Evolutionary conservation across 1,140 invertebrate species (phyloP), one percentile per base, ranked within the genome.

Genomic region (Bombyx mori): DNA sequence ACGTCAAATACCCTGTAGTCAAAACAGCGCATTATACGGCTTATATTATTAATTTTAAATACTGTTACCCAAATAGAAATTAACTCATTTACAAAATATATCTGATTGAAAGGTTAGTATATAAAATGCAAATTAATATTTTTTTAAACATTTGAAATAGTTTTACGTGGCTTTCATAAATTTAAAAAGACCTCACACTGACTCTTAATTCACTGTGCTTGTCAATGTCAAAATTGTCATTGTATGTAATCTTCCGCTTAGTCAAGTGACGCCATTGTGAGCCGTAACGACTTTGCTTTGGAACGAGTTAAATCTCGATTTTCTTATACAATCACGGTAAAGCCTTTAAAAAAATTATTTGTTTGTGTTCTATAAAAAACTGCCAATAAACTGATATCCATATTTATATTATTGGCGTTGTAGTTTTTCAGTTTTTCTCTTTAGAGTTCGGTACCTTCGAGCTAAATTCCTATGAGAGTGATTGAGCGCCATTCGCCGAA

Each of bases 231-330:
- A 63, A 58, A 52, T 4, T 35, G 26, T 35, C 26, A 35, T 35
- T 35, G 1, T 35, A 4, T 35, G 4, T 59, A 63, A 58, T 81
- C 80, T 83, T 86, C 83, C 82, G 79, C 75, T 78, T 79, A 70
- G 80, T 82, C 72, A 86, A 89, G 87, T 90, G 90, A 92, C 92
- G 92, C 92, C 92, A 93, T 93, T 93, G 92, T 93, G 92, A 91
- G 86, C 92, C 91, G 89, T 93, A 93, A 91, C 91, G 92, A 92
- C 92, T 92, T 90, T 89, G 76, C 55, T 63, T 73, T 77, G 86
- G 82, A 81, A 86, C 82, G 77, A 90, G 89, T 90, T 90, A 84
- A 89, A 92, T 91, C 91, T 88, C 82, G 76, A 88, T 89, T 89
- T 91, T 89, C 90, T 90, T 89, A 88, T 83, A 90, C 90, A 91